These are phyloP conservation scores for Cheilosia variabilis DNA, from an alignment of 2,888 invertebrate genomes.

Conservation along the genomic window DNA sequence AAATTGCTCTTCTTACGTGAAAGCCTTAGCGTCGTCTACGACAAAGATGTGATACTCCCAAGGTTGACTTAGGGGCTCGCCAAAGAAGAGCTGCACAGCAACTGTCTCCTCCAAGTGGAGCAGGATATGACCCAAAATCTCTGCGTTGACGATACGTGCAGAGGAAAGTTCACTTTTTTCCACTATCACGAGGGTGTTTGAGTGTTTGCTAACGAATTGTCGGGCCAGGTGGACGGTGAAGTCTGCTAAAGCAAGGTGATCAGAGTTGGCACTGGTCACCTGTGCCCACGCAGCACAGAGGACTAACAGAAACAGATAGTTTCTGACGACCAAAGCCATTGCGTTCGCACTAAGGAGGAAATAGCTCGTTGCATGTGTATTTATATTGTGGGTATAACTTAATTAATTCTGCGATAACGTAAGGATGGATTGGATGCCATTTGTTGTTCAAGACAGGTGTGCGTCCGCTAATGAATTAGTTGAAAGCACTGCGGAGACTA, in stretches of 20 bases:
- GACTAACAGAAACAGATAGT: background rate
- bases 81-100: slow-evolving; percentile 77
- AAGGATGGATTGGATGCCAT: slow-evolving; percentile 4
- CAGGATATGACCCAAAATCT: slow-evolving; percentile 76
- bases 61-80: slow-evolving; percentile 68
- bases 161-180: background rate
- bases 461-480: too few species aligned
- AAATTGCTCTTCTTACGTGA: slow-evolving; percentile 76
- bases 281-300: background rate
- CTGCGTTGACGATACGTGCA: slow-evolving; percentile 25
- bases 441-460: background rate
- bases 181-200: slow-evolving; percentile 28
- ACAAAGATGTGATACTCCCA: slow-evolving; percentile 78
- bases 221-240: slow-evolving; percentile 5
- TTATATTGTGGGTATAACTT: slow-evolving; percentile 4
- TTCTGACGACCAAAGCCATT: slow-evolving; percentile 24
- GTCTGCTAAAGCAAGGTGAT: slow-evolving; percentile 6
- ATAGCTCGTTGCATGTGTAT: background rate
- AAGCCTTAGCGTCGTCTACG: slow-evolving; percentile 77
- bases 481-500: too few species aligned
- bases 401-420: slow-evolving; percentile 14
- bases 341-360: slow-evolving; percentile 9
- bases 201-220: slow-evolving; percentile 4
- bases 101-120: slow-evolving; percentile 66
- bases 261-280: background rate